Base-by-base conservation (phyloP, 2,888 invertebrate genomes). In the Agrochola litura region DNA sequence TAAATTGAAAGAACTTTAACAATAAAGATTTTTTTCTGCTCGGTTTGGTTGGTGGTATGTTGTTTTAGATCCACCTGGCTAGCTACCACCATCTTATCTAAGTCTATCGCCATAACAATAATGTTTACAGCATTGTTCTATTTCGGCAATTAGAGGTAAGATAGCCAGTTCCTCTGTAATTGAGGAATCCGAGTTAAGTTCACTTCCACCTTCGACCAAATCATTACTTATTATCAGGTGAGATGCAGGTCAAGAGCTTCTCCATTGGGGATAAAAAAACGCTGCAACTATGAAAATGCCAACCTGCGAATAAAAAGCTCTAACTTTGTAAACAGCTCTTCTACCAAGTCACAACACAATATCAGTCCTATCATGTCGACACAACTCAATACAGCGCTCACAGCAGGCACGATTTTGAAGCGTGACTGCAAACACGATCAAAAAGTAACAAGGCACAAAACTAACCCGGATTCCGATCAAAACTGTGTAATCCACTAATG, bases 401-500 rank as follows among this genome's bases (percentile, higher is more conserved):
- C 37, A 46, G 43, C 5, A 49, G 14, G 43, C 52, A 69, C 60
- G 30, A 61, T 14, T 56, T 43, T 2, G 58, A 82, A 80, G 82
- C 83, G 83, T 58, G 60, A 73, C 63, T 76, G 12, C 68, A 68
- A 76, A 74, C 81, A 64, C 75, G 60, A 70, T 63, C 41, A 14
- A 74, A 79, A 77, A 68, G 12, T 19, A 72, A 63, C 56, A 61
- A 61, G 68, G 60, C 43, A 49, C 69, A 71, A 79, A 82, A 83
- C 76, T 58, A 76, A 73, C 73, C 77, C 52, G 64, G 64, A 81
- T 79, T 74, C 68, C 67, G 71, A 78, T 77, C 63, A 83, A 77
- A 75, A 86, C 73, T 76, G 68, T 68, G 54, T 54, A 76, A 67
- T 66, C 52, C 12, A 81, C 74, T 85, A 89, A 90, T 86, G 83